Conservation (phyloP, 2,113 vertebrate species). For the Chascanopsetta lugubris region DNA sequence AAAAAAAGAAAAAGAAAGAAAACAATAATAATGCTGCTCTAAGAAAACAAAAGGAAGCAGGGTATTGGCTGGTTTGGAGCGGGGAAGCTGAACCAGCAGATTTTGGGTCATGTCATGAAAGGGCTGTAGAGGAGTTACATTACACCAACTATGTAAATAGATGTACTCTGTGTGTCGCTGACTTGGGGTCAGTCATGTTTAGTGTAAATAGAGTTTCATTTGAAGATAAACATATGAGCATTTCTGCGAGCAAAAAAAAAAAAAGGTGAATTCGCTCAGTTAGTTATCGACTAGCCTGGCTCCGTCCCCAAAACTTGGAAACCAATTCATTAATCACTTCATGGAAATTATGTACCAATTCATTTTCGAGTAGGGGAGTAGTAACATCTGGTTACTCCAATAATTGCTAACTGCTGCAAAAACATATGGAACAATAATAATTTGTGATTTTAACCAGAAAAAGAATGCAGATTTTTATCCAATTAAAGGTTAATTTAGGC, state of each 20-base stretch:
- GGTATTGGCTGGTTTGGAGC: not conserved
- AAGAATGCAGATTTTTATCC: too few relatives aligned
- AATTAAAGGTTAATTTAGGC: not conserved
- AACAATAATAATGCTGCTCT: constrained; percentile 12
- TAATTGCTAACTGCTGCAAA: not conserved
- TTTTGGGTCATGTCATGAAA: constrained; percentile 31
- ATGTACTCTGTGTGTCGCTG: constrained; percentile 41
- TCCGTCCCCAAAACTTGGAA: too few relatives aligned
- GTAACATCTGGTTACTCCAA: too few relatives aligned
- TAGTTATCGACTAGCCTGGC: not conserved
- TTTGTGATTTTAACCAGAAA: too few relatives aligned
- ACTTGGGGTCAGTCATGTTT: constrained; percentile 40
- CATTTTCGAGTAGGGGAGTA: too few relatives aligned
- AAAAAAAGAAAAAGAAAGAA: constrained; percentile 3
- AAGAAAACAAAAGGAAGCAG: constrained; percentile 3
- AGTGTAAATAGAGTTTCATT: constrained; percentile 49
- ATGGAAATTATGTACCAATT: not conserved
- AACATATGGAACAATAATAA: too few relatives aligned
- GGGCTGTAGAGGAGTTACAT: constrained; percentile 45
- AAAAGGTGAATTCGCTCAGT: not conserved
- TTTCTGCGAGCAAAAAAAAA: not conserved
- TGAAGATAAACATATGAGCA: constrained; percentile 4
- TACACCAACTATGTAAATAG: constrained; percentile 57
- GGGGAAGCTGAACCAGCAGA: constrained; percentile 1
- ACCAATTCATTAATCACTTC: not conserved